phyloP scores from a whole-genome alignment of 2,113 vertebrate species.

The Struthidea cinerea region DNA sequence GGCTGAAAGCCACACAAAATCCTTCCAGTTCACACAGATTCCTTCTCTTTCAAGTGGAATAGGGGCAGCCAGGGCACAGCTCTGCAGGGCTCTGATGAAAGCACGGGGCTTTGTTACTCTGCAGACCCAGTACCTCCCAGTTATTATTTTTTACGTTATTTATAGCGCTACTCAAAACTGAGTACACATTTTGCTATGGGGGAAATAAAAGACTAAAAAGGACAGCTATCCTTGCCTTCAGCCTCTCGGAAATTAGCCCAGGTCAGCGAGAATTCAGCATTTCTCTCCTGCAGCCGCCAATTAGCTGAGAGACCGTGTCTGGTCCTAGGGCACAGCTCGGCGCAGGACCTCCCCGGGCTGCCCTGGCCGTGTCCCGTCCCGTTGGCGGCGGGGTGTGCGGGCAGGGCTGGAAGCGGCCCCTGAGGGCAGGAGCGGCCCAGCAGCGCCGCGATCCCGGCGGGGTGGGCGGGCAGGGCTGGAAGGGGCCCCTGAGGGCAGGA shows the following conservation, averaged over 20 bases:
- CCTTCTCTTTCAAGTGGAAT: neutral
- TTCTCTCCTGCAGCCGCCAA: rapidly evolving
- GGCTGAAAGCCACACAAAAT: neutral
- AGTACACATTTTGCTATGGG: constrained; percentile 38
- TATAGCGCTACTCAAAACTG: neutral
- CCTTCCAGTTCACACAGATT: neutral
- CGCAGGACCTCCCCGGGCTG: neutral
- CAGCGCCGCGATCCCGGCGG: no score
- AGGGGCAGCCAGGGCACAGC: neutral
- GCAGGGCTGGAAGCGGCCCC: neutral
- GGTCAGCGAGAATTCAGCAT: neutral
- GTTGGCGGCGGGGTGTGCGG: rapidly evolving
- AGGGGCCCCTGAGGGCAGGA: neutral
- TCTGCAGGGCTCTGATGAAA: neutral
- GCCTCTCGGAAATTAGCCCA: neutral
- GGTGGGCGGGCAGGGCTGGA: neutral
- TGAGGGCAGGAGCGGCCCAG: neutral
- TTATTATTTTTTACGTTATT: neutral
- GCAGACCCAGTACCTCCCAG: neutral
- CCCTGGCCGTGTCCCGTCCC: neutral
- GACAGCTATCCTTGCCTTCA: neutral
- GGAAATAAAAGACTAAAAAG: neutral
- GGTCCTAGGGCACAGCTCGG: rapidly evolving
- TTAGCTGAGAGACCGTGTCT: rapidly evolving
- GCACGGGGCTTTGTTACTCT: neutral